Evolutionary conservation across 1,140 invertebrate species (phyloP).

Genomic region (Forficula auricularia): DNA sequence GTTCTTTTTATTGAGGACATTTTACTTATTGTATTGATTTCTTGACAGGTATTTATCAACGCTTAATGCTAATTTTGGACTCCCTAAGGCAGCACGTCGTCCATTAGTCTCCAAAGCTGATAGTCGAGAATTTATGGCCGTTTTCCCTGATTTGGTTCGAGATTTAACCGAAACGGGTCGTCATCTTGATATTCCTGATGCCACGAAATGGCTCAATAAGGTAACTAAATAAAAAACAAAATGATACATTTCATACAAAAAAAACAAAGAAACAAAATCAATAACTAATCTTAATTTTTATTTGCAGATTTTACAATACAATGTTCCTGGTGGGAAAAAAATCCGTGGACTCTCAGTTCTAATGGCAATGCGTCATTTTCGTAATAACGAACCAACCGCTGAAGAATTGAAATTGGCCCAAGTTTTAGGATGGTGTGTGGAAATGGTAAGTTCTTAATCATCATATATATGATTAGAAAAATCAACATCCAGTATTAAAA

Average conservation of each 20-base stretch:
- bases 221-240: conserved; percentile 32
- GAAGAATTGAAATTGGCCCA: conserved; percentile 64
- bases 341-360: conserved; percentile 67
- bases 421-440: conserved; percentile 84
- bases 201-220: conserved; percentile 60
- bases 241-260: too few species aligned
- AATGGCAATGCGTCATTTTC: conserved; percentile 57
- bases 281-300: too few species aligned
- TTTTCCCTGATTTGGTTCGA: conserved; percentile 68
- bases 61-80: too few species aligned
- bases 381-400: conserved; percentile 41
- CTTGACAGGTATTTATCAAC: too few species aligned
- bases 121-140: conserved; percentile 64
- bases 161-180: conserved; percentile 57
- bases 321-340: conserved; percentile 52
- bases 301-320: conserved; percentile 54
- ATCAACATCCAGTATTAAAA: too few species aligned
- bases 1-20: too few species aligned
- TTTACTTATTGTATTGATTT: too few species aligned
- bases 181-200: conserved; percentile 52
- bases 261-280: not conserved
- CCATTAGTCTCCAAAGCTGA: conserved; percentile 47
- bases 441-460: conserved; percentile 71
- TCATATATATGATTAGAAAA: not conserved
- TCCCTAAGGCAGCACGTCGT: too few species aligned